Evolutionary conservation across 2,113 vertebrate species (phyloP).

Genomic region (Epinephelus cyanopodus): DNA sequence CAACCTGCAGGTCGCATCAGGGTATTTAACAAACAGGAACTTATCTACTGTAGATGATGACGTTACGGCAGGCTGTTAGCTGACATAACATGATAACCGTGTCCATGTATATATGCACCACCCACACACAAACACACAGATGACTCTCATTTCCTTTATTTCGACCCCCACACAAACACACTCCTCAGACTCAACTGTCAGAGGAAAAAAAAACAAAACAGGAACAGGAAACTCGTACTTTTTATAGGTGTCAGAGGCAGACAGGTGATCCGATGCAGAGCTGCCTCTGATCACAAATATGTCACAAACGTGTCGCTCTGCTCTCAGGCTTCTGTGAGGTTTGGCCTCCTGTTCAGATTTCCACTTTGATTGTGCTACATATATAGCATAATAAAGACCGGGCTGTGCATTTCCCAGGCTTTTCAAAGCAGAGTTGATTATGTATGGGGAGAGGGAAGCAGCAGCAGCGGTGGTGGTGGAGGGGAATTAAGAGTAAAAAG

Average conservation of each 20-base stretch:
- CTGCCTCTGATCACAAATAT: not conserved
- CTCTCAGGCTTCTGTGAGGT: not conserved
- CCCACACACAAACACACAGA: not conserved
- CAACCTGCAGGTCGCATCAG: not conserved
- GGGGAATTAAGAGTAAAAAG: not conserved
- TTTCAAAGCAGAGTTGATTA: slow-evolving; percentile 10
- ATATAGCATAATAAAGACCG: not conserved
- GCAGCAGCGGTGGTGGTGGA: not conserved
- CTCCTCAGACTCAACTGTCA: not conserved
- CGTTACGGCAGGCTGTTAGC: not conserved
- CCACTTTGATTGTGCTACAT: not conserved
- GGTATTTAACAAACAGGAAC: not conserved
- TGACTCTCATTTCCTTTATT: slow-evolving; percentile 24
- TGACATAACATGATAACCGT: not conserved
- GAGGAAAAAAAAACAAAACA: not conserved
- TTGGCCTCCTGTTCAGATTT: not conserved
- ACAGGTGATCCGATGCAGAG: not conserved
- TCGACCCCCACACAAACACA: too few relatives aligned
- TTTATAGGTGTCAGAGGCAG: not conserved
- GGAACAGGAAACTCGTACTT: slow-evolving; percentile 39
- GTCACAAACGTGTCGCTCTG: not conserved
- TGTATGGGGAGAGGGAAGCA: not conserved
- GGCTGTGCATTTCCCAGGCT: not conserved
- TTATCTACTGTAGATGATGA: not conserved
- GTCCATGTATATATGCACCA: not conserved